A percentile compares a stretch with the other conserved stretches of the same genome.
Conservation (phyloP, 2,113 vertebrate species). For the Centropristis striata region DNA sequence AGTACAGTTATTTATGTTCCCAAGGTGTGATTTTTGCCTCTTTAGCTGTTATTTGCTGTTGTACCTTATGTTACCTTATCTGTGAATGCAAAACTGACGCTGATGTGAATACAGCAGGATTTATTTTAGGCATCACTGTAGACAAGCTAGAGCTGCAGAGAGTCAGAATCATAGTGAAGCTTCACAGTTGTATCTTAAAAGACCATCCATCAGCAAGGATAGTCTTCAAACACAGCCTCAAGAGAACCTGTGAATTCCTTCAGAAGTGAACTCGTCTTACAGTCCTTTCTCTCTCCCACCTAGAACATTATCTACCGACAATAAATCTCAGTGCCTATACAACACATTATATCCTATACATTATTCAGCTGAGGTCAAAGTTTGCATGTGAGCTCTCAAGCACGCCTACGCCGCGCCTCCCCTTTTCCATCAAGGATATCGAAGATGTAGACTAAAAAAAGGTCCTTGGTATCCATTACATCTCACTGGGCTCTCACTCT, state of each 20-base stretch:
- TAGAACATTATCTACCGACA: not conserved
- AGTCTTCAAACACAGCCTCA: slow-evolving; percentile 41
- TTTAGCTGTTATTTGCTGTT: not conserved
- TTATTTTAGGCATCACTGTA: slow-evolving; percentile 40
- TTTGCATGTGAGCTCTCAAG: slow-evolving; percentile 17
- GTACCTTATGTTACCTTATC: not conserved
- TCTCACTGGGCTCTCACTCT: slow-evolving; percentile 12
- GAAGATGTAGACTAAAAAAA: slow-evolving; percentile 38
- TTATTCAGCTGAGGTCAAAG: slow-evolving; percentile 31
- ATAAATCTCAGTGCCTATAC: not conserved
- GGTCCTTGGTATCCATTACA: slow-evolving; percentile 47
- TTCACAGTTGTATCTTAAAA: slow-evolving; percentile 51
- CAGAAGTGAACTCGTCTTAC: slow-evolving; percentile 1
- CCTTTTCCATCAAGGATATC: slow-evolving; percentile 32
- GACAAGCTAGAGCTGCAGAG: slow-evolving; percentile 17
- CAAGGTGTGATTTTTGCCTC: not conserved
- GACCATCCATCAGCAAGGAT: slow-evolving; percentile 36
- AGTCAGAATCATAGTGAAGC: slow-evolving; percentile 32
- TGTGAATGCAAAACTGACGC: not conserved
- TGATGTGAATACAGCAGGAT: slow-evolving; percentile 14
- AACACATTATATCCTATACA: not conserved
- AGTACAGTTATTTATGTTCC: no score
- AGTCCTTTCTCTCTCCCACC: not conserved
- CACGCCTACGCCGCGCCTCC: not conserved
- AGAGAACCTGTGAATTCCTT: slow-evolving; percentile 39